Base-by-base conservation (phyloP, 2,797 vertebrate genomes). In the Pteronotus mesoamericanus region DNA sequence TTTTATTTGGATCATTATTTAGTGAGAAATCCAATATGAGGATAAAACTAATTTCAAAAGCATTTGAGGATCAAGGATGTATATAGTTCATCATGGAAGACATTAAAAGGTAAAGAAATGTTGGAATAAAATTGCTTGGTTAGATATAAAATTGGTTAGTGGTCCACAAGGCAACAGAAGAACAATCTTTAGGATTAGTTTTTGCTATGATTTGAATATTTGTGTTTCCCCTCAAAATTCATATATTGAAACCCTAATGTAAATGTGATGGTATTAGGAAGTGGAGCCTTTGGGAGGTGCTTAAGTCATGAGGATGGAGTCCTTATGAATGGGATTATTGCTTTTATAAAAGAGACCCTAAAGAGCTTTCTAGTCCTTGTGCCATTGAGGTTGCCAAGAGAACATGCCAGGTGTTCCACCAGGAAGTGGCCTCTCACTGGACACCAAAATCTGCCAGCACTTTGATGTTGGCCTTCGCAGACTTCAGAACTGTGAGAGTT, bases 1-100 rank as follows among this genome's bases (percentile, higher is more conserved):
- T 91, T 94, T 94, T 93, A 75, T 86, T 34, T n/a, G 90, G 22
- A 12, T 94, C 0, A 10, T 95, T 91, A 91, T 59, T 74, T 79
- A 74, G 72, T 89, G 53, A 86, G 77, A 88, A 10, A 93, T 48
- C 10, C 24, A 64, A 32, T 71, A 19, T 66, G 22, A 89, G 21
- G 39, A 12, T 79, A 91, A 89, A 94, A 89, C 12, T 91, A 46
- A 77, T 75, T 84, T 12, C 12, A 87, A 90, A 66, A 90, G 22
- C 22, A 48, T 86, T 59, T 86, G 26, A 68, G 5, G n/a, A 91
- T 66, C 26, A 92, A 87, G 22, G 29, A 46, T 83, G 24, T 78
- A 16, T 57, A 61, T 51, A 61, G 32, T n/a, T 37, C 8, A 48
- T 69, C 3, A 89, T 16, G 44, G 46, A 94, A 66, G 18, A 90